phyloP scores from a whole-genome alignment of 2,888 invertebrate genomes.

The Xanthia togata region DNA sequence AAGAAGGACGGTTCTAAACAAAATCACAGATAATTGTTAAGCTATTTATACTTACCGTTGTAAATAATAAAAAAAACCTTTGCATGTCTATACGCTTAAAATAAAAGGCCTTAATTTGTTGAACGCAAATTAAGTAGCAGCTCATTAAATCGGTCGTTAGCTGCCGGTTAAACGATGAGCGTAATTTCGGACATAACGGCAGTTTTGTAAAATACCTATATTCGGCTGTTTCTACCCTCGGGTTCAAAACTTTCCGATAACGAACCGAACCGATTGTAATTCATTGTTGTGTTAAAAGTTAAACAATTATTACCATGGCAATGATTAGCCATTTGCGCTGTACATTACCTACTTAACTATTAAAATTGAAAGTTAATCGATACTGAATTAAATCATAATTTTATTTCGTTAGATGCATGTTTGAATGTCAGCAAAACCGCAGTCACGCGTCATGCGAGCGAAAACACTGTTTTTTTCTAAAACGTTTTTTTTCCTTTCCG shows the following conservation, averaged over 20 bases:
- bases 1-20: not conserved
- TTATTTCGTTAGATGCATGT: no score
- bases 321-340: not conserved
- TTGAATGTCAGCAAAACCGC: no score
- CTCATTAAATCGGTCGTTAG: conserved; percentile 43
- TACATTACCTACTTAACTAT: no score
- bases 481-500: no score
- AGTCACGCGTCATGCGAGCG: no score
- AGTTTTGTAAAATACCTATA: conserved; percentile 26
- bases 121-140: conserved; percentile 43
- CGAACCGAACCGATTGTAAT: not conserved
- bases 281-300: not conserved
- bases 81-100: conserved; percentile 35
- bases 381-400: no score
- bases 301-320: not conserved
- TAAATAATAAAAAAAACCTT: not conserved
- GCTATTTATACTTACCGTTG: not conserved
- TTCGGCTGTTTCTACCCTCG: conserved; percentile 8
- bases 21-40: conserved; percentile 6
- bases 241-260: not conserved
- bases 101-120: conserved; percentile 38
- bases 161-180: conserved; percentile 29
- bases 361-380: no score
- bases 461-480: no score
- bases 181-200: conserved; percentile 44